These are phyloP conservation scores for Dorcus hopei DNA, from an alignment of 2,888 invertebrate genomes.

Conservation along the genomic window DNA sequence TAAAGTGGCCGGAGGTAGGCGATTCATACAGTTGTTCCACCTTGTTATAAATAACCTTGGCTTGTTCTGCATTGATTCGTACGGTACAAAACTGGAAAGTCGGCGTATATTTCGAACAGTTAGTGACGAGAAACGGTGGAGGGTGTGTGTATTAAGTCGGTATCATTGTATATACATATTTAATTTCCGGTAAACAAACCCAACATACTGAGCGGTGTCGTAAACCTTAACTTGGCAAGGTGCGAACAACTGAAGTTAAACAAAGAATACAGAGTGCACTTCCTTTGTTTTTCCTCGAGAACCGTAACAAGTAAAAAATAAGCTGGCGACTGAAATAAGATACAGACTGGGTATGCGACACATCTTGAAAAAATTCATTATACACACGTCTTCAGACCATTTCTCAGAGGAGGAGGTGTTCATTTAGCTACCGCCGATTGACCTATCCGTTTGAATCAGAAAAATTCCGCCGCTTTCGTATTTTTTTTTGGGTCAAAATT, in stretches of 20 bases:
- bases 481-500: too few species aligned
- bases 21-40: too few species aligned
- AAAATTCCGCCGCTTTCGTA: background rate
- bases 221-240: background rate
- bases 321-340: constrained; percentile 59
- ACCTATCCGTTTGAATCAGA: background rate
- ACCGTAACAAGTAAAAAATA: constrained; percentile 34
- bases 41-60: too few species aligned
- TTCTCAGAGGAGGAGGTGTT: constrained; percentile 60
- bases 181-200: too few species aligned
- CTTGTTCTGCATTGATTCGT: constrained; percentile 15
- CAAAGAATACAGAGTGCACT: background rate
- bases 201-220: background rate
- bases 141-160: too few species aligned
- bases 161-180: too few species aligned
- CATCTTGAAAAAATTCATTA: constrained; percentile 68
- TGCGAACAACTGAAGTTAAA: background rate
- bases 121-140: too few species aligned
- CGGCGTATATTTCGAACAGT: background rate
- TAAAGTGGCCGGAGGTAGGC: too few species aligned
- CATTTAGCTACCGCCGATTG: constrained; percentile 19
- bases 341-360: constrained; percentile 75
- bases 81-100: constrained; percentile 1
- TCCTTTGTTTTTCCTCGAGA: background rate
- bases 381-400: constrained; percentile 76